Base-by-base conservation (phyloP, 2,113 vertebrate genomes). In the Cyprichromis sp. region DNA sequence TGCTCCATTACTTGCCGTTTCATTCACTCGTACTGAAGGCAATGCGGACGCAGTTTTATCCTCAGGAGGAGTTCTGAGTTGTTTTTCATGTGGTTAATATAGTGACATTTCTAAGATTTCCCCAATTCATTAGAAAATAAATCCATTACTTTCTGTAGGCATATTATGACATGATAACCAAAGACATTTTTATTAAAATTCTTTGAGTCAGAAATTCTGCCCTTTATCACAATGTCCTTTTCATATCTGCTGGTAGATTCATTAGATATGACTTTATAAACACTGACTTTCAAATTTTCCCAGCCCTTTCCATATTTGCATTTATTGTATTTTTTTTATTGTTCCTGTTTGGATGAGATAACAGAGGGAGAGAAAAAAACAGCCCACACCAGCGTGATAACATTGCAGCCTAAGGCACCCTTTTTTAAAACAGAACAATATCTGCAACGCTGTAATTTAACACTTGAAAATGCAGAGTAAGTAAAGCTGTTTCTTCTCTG, bases 401-500 rank as follows among this genome's bases (percentile, higher is more conserved):
- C 87, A 86, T 29, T 76, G 87, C 57, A 81, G 59, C 89, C 83
- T 73, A 61, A 71, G 85, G 89, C 87, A 63, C 24, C 68, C 31
- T 85, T 85, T 86, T 85, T 76, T 21, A 59, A 84, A 87, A 88
- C 82, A 83, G 76, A 90, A 79, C 61, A 86, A 92, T 88, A 86
- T 86, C 83, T 82, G 85, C 89, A 89, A 87, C 17, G 86, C 66
- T 87, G 59, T 92, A 83, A 93, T 93, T 89, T 86, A 90, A 89
- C 78, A 89, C 73, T 47, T 63, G 59, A 91, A 96, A 94, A 88
- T 92, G 91, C 95, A 87, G 86, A 87, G 92, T 95, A 94, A 95
- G 93, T 95, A 92, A 88, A 92, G 86, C 66, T 89, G 86, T 86
- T 91, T 91, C 52, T 29, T 91, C 59, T 78, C 45, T 79, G 88